A percentile compares a stretch with the other conserved stretches of the same genome.
These are phyloP conservation scores for Genyomyrus donnyi DNA, from an alignment of 2,113 vertebrate species.

Conservation along the genomic window DNA sequence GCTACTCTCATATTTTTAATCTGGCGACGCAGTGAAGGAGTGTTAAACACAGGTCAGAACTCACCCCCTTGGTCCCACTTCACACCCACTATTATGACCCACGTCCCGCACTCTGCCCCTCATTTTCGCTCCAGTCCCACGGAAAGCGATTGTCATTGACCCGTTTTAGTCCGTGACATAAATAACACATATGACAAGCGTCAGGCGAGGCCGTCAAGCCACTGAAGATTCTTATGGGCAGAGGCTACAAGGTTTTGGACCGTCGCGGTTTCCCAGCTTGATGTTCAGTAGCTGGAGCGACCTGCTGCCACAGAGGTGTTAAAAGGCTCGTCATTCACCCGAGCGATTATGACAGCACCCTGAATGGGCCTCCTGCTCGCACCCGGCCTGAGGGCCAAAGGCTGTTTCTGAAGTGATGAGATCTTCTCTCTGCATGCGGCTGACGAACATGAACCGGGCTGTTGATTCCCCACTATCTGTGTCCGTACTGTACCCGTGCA, in stretches of 20 bases:
- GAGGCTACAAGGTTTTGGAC: neutral
- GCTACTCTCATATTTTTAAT: neutral
- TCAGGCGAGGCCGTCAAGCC: neutral
- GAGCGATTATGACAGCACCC: neutral
- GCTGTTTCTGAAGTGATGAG: neutral
- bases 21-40: neutral
- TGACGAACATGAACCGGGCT: neutral
- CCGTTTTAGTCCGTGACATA: conserved; percentile 15
- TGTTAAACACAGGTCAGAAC: conserved; percentile 1
- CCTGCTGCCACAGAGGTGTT: neutral
- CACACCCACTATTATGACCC: neutral
- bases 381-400: neutral
- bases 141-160: neutral
- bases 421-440: neutral
- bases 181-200: conserved; percentile 19
- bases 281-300: neutral
- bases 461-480: neutral
- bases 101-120: neutral
- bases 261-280: neutral
- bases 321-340: conserved; percentile 1
- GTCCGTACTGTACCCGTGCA: neutral
- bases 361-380: neutral
- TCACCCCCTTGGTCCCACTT: neutral
- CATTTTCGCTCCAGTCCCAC: conserved; percentile 1
- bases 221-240: neutral